Percentiles rank a stretch among this genome's conserved stretches.
Evolutionary conservation across 2,888 invertebrate species (phyloP).

Genomic region (Hemithea aestivaria): DNA sequence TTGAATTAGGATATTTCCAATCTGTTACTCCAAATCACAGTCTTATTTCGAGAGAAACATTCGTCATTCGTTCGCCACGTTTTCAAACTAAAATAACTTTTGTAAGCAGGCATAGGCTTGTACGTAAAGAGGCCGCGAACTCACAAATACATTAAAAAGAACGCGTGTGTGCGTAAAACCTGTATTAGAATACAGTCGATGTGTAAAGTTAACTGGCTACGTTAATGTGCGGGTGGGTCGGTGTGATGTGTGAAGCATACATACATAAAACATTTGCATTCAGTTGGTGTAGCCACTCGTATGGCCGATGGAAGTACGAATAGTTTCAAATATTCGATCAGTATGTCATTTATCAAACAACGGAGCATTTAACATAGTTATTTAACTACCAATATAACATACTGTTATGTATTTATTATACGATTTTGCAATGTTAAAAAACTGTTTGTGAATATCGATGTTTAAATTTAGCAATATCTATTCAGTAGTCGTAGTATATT

Average conservation of each 20-base stretch:
- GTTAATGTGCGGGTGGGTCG: constrained; percentile 19
- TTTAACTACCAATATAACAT: not conserved
- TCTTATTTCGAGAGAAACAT: too few relatives aligned
- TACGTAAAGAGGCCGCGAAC: constrained; percentile 47
- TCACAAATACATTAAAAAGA: constrained; percentile 31
- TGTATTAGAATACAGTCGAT: constrained; percentile 33
- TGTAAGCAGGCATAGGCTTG: constrained; percentile 30
- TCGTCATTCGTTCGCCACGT: constrained; percentile 1
- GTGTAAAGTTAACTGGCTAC: constrained; percentile 23
- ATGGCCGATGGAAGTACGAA: constrained; percentile 37
- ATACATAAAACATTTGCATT: constrained; percentile 55
- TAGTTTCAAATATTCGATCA: constrained; percentile 53
- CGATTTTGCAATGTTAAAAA: not conserved
- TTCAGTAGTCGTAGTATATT: not conserved
- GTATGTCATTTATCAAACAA: constrained; percentile 49
- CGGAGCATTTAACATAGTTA: constrained; percentile 9
- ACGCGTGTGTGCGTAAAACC: constrained; percentile 34
- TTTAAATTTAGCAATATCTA: not conserved
- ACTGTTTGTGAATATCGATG: not conserved
- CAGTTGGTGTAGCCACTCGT: constrained; percentile 47
- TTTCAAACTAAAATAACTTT: constrained; percentile 23
- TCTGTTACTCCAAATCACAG: too few relatives aligned
- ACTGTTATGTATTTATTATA: not conserved
- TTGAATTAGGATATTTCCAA: too few relatives aligned
- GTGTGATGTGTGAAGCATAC: constrained; percentile 35